Base-by-base conservation (phyloP, 2,797 vertebrate species). In the Parambassis ranga region DNA sequence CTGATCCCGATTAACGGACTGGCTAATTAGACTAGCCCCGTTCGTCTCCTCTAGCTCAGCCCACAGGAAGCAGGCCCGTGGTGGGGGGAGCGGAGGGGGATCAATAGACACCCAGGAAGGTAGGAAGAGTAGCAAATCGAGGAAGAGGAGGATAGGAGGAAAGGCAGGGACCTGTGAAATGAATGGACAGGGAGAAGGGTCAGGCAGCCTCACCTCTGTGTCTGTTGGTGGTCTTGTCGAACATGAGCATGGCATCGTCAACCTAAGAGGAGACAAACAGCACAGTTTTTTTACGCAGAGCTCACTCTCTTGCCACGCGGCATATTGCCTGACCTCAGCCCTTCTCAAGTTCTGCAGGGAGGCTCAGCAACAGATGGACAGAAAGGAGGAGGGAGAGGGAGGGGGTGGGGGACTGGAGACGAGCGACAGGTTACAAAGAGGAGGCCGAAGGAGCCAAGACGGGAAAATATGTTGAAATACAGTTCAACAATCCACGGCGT, bases 171-270 rank as follows among this genome's bases (percentile, higher is more conserved):
- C 41, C 44, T 24, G 13, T 48, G 30, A 30, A 51, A 36, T n/a
- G 43, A 33, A 37, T 16, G 23, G 51, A 56, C 33, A 23, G 10
- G 26, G 36, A 53, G 57, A 35, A 14, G 70, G 66, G 44, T 74
- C 43, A n/a, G 52, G 46, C 31, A 1, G 36, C 16, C 94, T 96
- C 91, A 98, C 97, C 97, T 96, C 97, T 88, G 92, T 99, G 96
- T 83, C 97, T 92, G 92, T 98, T 98, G 89, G 96, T 99, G 64
- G 96, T 98, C 94, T 99, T 99, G 94, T 99, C 97, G 4, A 99
- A 99, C 97, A 98, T 98, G 83, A 99, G 93, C 97, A 99, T 99
- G 64, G 97, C 96, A 20, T 99, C 97, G 0, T 99, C 97, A 75
- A 99, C 97, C 97, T 99, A 91, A 76, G 87, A 85, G 89, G 82